A percentile compares a stretch with the other conserved stretches of the same genome.
phyloP scores from a whole-genome alignment of 2,797 vertebrate genomes.

The Poeciliopsis presidionis region DNA sequence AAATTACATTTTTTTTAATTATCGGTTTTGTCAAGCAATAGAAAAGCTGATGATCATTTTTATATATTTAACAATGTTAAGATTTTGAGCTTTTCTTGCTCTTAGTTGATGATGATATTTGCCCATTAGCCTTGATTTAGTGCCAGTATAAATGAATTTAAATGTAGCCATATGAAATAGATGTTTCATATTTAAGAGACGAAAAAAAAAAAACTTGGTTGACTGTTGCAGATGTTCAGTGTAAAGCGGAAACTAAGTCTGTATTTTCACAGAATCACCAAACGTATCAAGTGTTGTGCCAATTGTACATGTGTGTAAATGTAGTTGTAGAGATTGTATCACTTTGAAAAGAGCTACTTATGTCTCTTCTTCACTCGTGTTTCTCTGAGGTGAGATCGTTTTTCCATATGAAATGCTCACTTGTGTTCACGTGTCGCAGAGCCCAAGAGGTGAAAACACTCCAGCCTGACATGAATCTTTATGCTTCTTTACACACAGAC shows the following conservation, averaged over 20 bases:
- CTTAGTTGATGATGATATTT: background rate
- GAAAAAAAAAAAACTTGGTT: background rate
- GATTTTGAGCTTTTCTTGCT: background rate
- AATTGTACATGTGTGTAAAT: conserved; percentile 26
- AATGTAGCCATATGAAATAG: background rate
- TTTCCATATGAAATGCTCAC: conserved; percentile 45
- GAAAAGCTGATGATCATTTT: background rate
- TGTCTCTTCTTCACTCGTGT: conserved; percentile 18
- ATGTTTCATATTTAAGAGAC: background rate
- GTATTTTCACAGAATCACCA: background rate
- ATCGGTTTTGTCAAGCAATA: background rate
- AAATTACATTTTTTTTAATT: background rate
- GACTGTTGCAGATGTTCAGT: background rate
- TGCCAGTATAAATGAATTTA: conserved; percentile 35
- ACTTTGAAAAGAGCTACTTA: conserved; percentile 27
- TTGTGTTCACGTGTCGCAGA: conserved; percentile 9
- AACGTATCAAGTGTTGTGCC: conserved; percentile 45
- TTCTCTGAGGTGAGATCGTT: conserved; percentile 56
- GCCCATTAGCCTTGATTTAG: conserved; percentile 37
- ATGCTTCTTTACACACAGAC: conserved; percentile 26
- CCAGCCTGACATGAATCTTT: conserved; percentile 48
- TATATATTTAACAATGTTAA: background rate
- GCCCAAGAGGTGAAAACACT: conserved; percentile 27
- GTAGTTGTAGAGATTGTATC: conserved; percentile 14
- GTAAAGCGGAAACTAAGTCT: background rate